Conservation (phyloP, 2,888 invertebrate genomes). For the Pogonocherus hispidulus region DNA sequence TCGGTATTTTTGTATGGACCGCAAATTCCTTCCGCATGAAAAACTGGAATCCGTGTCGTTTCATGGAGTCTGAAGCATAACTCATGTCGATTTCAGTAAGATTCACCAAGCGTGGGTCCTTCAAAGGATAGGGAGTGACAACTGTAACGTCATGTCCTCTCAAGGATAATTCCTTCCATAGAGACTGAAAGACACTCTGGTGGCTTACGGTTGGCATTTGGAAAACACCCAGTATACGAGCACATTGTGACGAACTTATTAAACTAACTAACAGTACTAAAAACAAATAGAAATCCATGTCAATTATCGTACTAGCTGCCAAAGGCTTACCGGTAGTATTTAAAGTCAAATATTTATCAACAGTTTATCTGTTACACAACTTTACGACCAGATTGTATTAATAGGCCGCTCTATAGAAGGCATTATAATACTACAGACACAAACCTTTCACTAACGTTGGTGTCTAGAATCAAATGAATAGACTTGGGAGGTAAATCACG, state of each 20-base stretch:
- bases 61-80: constrained; percentile 48
- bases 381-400: background rate
- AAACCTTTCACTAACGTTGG: background rate
- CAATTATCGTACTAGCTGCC: background rate
- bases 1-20: constrained; percentile 50
- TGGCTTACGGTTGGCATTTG: constrained; percentile 57
- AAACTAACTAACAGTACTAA: background rate
- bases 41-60: constrained; percentile 53
- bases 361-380: background rate
- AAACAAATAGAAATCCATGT: background rate
- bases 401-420: background rate
- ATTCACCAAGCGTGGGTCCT: constrained; percentile 56
- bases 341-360: no score
- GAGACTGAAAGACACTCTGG: constrained; percentile 55
- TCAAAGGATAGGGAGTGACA: constrained; percentile 60
- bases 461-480: background rate
- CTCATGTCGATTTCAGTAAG: constrained; percentile 62
- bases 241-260: constrained; percentile 33
- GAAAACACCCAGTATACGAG: constrained; percentile 55
- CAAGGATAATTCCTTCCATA: constrained; percentile 59
- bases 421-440: background rate
- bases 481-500: background rate
- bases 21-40: constrained; percentile 54
- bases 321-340: no score
- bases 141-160: constrained; percentile 61